Evolutionary conservation across 2,113 vertebrate species (phyloP).

Genomic region (Benitochromis conjunctus): DNA sequence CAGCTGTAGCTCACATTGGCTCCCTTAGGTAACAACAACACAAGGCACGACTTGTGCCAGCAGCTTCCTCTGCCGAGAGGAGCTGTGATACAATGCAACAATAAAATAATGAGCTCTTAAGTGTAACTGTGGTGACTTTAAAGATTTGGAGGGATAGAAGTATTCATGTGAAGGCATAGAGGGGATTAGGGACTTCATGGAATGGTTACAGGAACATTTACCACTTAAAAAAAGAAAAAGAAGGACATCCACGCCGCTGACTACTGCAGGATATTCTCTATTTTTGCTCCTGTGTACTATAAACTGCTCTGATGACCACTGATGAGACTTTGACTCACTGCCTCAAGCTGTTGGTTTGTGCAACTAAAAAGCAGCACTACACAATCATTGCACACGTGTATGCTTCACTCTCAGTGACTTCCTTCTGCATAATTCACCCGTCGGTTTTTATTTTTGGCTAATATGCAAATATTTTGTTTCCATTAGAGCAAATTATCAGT

Average conservation of each 20-base stretch:
- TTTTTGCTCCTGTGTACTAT: neutral
- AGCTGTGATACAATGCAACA: neutral
- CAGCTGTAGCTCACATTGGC: conserved; percentile 39
- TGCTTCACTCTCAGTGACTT: neutral
- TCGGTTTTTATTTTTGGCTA: neutral
- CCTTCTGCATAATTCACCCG: neutral
- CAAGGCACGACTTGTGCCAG: neutral
- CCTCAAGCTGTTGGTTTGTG: neutral
- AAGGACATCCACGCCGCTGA: neutral
- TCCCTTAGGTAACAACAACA: conserved; percentile 10
- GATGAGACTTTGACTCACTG: neutral
- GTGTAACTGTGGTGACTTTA: neutral
- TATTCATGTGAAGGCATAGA: neutral
- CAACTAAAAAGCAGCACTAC: neutral
- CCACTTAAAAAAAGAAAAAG: neutral
- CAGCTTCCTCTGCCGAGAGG: neutral
- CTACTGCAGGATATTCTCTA: neutral
- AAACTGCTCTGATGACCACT: neutral
- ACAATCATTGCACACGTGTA: neutral
- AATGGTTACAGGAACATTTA: neutral
- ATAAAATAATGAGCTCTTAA: neutral
- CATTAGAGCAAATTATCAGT: neutral
- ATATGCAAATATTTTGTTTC: neutral
- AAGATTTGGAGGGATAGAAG: neutral
- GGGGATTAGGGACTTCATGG: neutral